These are phyloP conservation scores for Siniperca chuatsi DNA, from an alignment of 2,113 vertebrate species.

Conservation along the genomic window DNA sequence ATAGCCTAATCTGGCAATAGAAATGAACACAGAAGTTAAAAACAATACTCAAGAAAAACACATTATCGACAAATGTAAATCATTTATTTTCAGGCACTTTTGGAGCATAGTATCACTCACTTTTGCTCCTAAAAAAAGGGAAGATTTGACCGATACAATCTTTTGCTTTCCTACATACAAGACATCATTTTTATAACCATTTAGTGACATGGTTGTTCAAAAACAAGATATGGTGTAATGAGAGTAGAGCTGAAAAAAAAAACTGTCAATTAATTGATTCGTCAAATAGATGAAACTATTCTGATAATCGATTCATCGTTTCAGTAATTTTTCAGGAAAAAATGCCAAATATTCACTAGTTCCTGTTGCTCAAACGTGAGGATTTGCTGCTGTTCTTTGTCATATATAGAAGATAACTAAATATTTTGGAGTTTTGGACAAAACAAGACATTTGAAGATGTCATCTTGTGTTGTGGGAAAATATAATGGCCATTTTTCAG, in stretches of 20 bases:
- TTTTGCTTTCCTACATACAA: neutral
- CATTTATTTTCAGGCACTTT: neutral
- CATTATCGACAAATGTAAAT: neutral
- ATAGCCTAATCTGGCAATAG: neutral
- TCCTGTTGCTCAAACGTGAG: neutral
- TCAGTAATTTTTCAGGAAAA: neutral
- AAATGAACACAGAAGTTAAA: neutral
- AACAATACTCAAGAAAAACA: neutral
- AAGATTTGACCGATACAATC: neutral
- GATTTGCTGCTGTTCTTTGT: neutral
- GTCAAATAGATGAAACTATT: neutral
- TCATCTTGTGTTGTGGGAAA: no score
- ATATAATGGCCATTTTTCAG: no score
- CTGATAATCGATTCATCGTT: neutral
- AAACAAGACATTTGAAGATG: no score
- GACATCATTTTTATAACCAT: neutral
- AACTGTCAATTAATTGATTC: neutral
- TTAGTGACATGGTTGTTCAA: neutral
- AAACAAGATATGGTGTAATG: neutral
- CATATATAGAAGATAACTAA: no score
- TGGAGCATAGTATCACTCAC: neutral
- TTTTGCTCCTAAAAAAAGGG: neutral
- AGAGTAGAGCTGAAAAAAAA: neutral
- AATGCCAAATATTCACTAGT: neutral
- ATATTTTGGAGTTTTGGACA: no score